Evolutionary conservation across 1,140 invertebrate species (phyloP).

Genomic region (Drosophila kepulauana): DNA sequence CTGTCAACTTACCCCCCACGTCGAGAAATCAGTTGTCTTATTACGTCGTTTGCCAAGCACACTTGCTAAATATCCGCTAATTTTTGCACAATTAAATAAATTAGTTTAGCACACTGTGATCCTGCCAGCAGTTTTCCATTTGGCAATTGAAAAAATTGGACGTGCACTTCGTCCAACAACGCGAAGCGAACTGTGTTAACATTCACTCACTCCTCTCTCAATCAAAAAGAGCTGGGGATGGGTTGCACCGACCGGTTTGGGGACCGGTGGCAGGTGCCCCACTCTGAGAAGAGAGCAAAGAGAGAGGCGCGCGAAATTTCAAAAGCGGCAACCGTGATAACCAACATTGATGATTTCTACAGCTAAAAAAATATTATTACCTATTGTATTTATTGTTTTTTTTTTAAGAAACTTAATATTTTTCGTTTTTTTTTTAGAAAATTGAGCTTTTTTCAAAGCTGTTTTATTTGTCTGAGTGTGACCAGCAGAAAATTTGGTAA

Average conservation of each 20-base stretch:
- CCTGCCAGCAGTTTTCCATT: constrained; percentile 6
- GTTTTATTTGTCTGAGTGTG: too few species aligned
- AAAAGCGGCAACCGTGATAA: constrained; percentile 8
- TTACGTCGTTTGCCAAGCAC: background rate
- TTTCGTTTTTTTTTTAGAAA: too few species aligned
- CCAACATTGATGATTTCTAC: background rate
- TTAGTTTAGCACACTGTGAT: background rate
- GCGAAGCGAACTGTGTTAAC: constrained; percentile 4
- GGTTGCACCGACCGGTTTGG: constrained; percentile 1
- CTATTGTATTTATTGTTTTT: too few species aligned
- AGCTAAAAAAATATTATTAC: too few species aligned
- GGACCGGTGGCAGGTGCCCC: background rate
- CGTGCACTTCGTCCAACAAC: constrained; percentile 1
- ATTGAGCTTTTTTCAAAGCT: too few species aligned
- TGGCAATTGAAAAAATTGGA: constrained; percentile 5
- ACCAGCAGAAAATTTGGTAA: too few species aligned
- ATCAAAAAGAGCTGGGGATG: background rate
- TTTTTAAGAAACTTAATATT: too few species aligned
- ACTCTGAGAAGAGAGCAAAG: background rate
- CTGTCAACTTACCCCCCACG: constrained; percentile 11
- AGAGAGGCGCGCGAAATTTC: constrained; percentile 15
- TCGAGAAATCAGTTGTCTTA: background rate
- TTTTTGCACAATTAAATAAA: constrained; percentile 25
- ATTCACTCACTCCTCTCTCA: too few species aligned
- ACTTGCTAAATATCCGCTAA: background rate